A percentile compares a stretch with the other conserved stretches of the same genome.
Evolutionary conservation across 2,113 vertebrate species (phyloP).

Genomic region (Archocentrus centrarchus): DNA sequence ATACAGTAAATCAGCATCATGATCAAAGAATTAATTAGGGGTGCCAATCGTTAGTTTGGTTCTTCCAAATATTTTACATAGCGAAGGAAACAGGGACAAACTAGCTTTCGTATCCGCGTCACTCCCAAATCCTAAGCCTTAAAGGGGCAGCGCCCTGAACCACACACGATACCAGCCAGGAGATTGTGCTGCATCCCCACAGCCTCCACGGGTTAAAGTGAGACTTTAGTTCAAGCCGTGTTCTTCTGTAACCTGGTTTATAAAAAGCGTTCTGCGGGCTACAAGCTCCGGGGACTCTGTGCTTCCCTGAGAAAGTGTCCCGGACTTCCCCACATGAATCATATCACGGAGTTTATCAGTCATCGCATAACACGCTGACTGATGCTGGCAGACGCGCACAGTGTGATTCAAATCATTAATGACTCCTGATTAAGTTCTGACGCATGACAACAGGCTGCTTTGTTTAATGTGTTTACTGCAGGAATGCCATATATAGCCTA

Average conservation of each 20-base stretch:
- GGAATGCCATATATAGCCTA: neutral
- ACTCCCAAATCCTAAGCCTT: slow-evolving; percentile 86
- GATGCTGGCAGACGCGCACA: neutral
- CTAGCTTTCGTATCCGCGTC: slow-evolving; percentile 81
- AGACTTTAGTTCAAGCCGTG: neutral
- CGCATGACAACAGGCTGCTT: neutral
- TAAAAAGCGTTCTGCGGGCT: neutral
- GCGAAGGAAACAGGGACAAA: slow-evolving; percentile 79
- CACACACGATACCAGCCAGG: neutral
- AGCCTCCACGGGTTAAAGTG: neutral
- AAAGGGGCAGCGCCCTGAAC: slow-evolving; percentile 76
- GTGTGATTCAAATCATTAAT: neutral
- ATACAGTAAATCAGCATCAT: slow-evolving; percentile 4
- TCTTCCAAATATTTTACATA: slow-evolving; percentile 72
- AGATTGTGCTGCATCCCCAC: neutral
- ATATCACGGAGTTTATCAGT: neutral
- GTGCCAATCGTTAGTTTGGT: slow-evolving; percentile 34
- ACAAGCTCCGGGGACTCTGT: neutral
- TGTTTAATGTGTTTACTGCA: neutral
- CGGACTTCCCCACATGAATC: slow-evolving; percentile 6
- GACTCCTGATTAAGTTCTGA: neutral
- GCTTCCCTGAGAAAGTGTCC: neutral
- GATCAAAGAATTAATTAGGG: slow-evolving; percentile 6
- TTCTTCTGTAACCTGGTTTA: neutral
- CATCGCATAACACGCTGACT: neutral